phyloP scores from a whole-genome alignment of 2,888 invertebrate species.

The Sinohyriopsis cumingii region DNA sequence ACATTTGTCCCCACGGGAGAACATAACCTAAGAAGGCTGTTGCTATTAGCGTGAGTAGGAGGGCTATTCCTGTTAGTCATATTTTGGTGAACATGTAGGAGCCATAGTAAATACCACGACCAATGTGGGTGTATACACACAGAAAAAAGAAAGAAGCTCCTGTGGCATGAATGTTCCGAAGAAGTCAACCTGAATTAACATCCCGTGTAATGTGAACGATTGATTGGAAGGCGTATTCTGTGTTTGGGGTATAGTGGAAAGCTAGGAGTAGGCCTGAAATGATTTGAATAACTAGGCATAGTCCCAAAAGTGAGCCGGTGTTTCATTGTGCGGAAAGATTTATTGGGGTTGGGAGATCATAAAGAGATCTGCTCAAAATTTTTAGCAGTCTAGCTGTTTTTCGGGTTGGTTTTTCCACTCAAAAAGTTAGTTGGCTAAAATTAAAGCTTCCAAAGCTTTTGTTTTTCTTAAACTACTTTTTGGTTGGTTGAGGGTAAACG shows the following conservation, averaged over 20 bases:
- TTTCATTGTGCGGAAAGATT: constrained; percentile 75
- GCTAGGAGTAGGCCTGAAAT: constrained; percentile 81
- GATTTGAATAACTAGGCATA: constrained; percentile 77
- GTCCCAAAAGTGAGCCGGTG: constrained; percentile 73
- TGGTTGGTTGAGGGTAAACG: too few species aligned
- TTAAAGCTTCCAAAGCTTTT: too few species aligned
- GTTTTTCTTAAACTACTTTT: too few species aligned
- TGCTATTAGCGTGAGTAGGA: constrained; percentile 81
- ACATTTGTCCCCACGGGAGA: constrained; percentile 85
- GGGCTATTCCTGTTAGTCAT: constrained; percentile 80
- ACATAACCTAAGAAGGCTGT: constrained; percentile 84
- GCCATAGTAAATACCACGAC: constrained; percentile 78
- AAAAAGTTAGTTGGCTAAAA: too few species aligned
- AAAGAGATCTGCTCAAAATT: too few species aligned
- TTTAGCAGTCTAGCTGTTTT: too few species aligned
- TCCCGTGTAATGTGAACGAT: constrained; percentile 82
- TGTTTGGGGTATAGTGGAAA: constrained; percentile 80
- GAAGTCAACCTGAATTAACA: constrained; percentile 81
- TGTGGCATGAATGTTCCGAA: constrained; percentile 81
- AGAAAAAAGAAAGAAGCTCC: constrained; percentile 84
- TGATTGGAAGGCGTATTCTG: constrained; percentile 79
- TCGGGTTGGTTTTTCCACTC: too few species aligned
- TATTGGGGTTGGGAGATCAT: constrained; percentile 53
- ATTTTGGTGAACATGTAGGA: constrained; percentile 75
- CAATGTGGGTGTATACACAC: constrained; percentile 80